Base-by-base conservation (phyloP, 2,113 vertebrate genomes). In the Menidia beryllina region DNA sequence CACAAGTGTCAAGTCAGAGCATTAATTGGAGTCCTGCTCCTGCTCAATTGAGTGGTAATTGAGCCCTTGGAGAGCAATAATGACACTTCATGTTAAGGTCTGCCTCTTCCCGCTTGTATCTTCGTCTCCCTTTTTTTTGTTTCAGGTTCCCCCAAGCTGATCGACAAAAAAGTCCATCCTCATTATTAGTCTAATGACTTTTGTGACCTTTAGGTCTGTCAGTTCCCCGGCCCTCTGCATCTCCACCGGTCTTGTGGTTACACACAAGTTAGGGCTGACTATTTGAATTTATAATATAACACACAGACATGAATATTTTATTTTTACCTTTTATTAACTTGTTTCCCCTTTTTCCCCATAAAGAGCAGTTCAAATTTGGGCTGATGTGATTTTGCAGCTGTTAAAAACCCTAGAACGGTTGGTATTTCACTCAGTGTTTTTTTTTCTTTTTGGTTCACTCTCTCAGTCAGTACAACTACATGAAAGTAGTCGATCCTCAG, bases 21-120 rank as follows among this genome's bases (percentile, higher is more conserved):
- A 11, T 60, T 83, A 88, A 86, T 85, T 79, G 69, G 83, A 54
- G 14, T 68, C 73, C 19, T 61, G 63, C 30, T 52, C 43, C 67
- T 66, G 68, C 82, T 67, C 73, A 68, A 41, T n/a, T 68, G 69
- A 73, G 51, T 24, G 27, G 80, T 88, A 91, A 91, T 84, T 87
- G 84, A 84, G 72, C 61, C 76, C 26, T 67, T 6, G 7, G 69
- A 70, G 77, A 73, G 62, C 41, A 26, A 61, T 30, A 30, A 30
- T 61, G 77, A 49, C 72, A 81, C 27, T 59, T 83, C 48, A 25
- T 61, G 58, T 66, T 45, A 66, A 56, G 67, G 59, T 19, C 73
- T 83, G 75, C 81, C 75, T 48, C 38, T 27, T 24, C 38, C 68
- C 48, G 45, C 55, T 56, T 24, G 7, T 75, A 48, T 83, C 64